Conservation (phyloP, 30 jellyfish, hydroid and myxozoan genomes). For the Chrysaora quinquecirrha region DNA sequence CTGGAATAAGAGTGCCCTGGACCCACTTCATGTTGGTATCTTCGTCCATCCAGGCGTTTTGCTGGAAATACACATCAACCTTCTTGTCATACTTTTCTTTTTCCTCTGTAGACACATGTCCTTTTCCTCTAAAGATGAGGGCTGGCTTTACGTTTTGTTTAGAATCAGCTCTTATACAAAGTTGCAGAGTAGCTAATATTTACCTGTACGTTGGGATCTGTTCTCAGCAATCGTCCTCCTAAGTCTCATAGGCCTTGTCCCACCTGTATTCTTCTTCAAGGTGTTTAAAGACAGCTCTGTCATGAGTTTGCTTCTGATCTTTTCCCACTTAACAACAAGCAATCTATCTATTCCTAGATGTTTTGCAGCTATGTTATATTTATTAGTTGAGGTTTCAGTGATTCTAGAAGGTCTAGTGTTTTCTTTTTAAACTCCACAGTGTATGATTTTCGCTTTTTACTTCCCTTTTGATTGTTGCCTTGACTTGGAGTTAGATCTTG, state of each 20-base stretch:
- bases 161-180: conserved; percentile 11
- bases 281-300: neutral
- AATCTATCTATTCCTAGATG: neutral
- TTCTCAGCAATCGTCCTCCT: neutral
- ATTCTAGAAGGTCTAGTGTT: neutral
- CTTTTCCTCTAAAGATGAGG: neutral
- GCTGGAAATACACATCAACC: conserved; percentile 19
- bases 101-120: neutral
- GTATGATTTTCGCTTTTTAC: too few relatives aligned
- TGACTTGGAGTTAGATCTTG: too few relatives aligned
- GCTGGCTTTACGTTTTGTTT: conserved; percentile 15
- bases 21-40: conserved; percentile 13
- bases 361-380: neutral
- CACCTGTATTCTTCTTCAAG: neutral
- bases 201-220: neutral
- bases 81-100: neutral
- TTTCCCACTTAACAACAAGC: neutral
- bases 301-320: neutral
- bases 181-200: conserved; percentile 8
- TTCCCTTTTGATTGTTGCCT: too few relatives aligned
- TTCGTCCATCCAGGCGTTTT: conserved; percentile 10
- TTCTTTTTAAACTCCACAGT: too few relatives aligned
- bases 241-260: neutral
- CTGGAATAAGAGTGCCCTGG: conserved; percentile 6
- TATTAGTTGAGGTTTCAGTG: neutral